Percentiles rank a stretch among this genome's conserved stretches.
Evolutionary conservation across 2,797 vertebrate species (phyloP).

Genomic region (Pangasius mekongensis): DNA sequence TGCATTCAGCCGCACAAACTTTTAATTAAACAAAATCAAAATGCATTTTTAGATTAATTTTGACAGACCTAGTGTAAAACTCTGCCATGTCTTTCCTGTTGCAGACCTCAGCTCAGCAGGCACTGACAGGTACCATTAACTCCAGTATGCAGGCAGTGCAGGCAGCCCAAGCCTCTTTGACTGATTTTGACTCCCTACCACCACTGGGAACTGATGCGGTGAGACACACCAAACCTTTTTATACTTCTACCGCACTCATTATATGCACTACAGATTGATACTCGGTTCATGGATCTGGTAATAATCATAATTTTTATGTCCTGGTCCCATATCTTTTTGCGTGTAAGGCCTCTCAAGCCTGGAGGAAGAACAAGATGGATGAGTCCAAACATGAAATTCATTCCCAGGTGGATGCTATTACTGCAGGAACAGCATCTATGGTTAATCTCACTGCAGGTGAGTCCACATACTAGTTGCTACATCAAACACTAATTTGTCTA

Average conservation of each 20-base stretch:
- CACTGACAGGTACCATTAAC: slow-evolving; percentile 95
- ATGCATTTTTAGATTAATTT: background rate
- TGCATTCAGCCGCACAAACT: background rate
- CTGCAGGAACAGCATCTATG: slow-evolving; percentile 94
- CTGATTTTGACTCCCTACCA: slow-evolving; percentile 89
- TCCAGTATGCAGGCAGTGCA: slow-evolving; percentile 98
- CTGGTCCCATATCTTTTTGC: background rate
- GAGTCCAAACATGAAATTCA: slow-evolving; percentile 98
- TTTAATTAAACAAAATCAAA: background rate
- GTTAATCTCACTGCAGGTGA: slow-evolving; percentile 94
- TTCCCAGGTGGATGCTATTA: slow-evolving; percentile 97
- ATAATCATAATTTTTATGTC: background rate
- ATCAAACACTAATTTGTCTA: background rate
- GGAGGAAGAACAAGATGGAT: slow-evolving; percentile 99
- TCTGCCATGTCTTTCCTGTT: background rate
- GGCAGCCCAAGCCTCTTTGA: slow-evolving; percentile 89
- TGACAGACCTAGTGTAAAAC: background rate
- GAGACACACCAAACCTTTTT: slow-evolving; percentile 65
- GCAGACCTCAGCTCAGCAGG: slow-evolving; percentile 96
- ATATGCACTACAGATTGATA: background rate
- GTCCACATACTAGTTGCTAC: background rate
- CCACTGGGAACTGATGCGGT: slow-evolving; percentile 94
- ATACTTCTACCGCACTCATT: background rate
- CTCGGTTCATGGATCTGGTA: background rate
- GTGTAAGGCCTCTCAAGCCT: slow-evolving; percentile 91